Evolutionary conservation across 2,113 vertebrate species (phyloP).

Genomic region (Scalopus aquaticus): DNA sequence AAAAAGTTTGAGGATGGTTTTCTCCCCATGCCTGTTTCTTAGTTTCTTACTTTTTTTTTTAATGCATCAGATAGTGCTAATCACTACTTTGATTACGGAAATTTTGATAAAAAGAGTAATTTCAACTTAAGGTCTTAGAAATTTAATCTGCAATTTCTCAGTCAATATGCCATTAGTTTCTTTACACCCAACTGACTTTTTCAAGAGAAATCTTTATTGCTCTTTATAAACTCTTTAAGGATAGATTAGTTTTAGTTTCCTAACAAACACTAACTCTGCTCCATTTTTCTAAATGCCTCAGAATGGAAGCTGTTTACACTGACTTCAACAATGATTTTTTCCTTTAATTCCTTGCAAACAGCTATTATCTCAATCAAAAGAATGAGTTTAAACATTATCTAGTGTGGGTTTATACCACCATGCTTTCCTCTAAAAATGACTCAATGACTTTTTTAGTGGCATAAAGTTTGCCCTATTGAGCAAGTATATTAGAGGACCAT

Average conservation of each 20-base stretch:
- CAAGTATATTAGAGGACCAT: neutral
- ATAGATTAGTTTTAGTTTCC: neutral
- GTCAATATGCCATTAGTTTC: neutral
- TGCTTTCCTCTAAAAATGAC: neutral
- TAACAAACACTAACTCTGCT: neutral
- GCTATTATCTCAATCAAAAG: neutral
- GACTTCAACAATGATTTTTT: neutral
- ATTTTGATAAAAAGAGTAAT: conserved; percentile 5
- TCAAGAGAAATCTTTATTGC: neutral
- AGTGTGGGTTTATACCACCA: neutral
- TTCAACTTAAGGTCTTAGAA: neutral
- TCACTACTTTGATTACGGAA: neutral
- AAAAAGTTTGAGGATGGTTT: neutral
- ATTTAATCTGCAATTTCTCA: neutral
- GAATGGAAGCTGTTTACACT: neutral
- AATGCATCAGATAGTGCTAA: neutral
- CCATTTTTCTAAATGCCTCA: neutral
- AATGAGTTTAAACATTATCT: neutral
- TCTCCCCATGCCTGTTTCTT: neutral
- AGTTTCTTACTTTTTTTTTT: neutral
- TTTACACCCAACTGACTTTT: neutral
- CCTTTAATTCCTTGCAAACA: neutral
- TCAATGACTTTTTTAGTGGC: neutral
- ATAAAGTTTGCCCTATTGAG: neutral
- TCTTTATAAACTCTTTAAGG: neutral